Percentiles rank a stretch among this genome's conserved stretches.
phyloP scores from a whole-genome alignment of 35 echinoderm and acorn worm genomes.

The Apostichopus californicus region DNA sequence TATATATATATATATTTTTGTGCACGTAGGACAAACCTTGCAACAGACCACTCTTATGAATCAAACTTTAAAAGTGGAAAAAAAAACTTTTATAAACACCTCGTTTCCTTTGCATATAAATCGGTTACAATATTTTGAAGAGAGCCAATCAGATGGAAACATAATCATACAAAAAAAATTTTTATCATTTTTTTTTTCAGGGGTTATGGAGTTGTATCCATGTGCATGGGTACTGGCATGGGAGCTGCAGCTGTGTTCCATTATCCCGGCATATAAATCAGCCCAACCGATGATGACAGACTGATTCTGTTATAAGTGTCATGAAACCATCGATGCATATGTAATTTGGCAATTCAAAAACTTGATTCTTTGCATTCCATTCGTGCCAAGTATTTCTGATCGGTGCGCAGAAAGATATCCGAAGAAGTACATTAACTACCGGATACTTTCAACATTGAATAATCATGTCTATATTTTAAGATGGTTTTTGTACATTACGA shows the following conservation, averaged over 20 bases:
- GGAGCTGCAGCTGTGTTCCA: constrained; percentile 97
- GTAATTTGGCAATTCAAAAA: background rate
- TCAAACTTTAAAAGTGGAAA: no score
- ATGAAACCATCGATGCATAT: background rate
- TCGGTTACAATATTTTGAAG: no score
- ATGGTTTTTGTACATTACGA: no score
- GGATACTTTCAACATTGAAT: no score
- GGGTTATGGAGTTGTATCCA: constrained; percentile 94
- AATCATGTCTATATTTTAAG: no score
- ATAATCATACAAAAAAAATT: no score
- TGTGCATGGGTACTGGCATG: constrained; percentile 99
- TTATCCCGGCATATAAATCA: constrained; percentile 73
- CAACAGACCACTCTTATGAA: background rate
- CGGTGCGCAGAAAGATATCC: no score
- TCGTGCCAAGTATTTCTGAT: background rate
- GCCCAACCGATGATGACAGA: background rate
- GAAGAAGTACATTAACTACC: no score
- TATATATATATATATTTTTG: background rate
- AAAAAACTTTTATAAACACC: no score
- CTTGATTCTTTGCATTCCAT: background rate
- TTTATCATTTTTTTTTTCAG: constrained; percentile 59
- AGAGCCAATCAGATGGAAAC: no score
- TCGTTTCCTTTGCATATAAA: no score
- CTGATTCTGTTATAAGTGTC: background rate
- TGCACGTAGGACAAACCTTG: background rate